Base-by-base conservation (phyloP, 1,140 invertebrate species). In the Dendroctonus ponderosae region DNA sequence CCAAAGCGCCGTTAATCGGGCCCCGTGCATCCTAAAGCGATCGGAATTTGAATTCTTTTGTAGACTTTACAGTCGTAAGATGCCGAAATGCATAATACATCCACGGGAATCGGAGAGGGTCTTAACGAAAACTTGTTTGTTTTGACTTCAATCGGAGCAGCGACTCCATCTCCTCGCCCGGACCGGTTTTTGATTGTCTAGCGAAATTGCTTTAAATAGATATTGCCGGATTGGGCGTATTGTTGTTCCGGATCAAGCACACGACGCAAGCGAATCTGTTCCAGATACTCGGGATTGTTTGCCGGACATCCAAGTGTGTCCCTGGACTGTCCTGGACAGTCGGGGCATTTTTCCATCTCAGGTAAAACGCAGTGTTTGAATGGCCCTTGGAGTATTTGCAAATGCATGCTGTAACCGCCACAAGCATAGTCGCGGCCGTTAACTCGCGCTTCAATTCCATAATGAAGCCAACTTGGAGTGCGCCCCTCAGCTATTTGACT, bases 401-500 rank as follows among this genome's bases (percentile, higher is more conserved):
- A 26, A 26, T 26, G 26, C 1, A 26, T 26, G 26, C 26, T 26
- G 26, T 26, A 1, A 26, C 26, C 26, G 1, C 26, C 26, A 26
- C 26, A 2, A 26, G 26, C 26, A 26, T 26, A 26, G 1, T 26
- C 26, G 1, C 26, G 26, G 26, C 26, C 1, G 26, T 26, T 26
- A 26, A 26, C 26, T 26, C 26, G 26, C 26, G 26, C 26, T 63
- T 39, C 63, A 52, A 50, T 41, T 38, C 46, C 48, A 52, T 65
- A 65, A 65, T 65, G 52, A 65, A 65, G 63, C 50, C 42, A 54
- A 57, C 63, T 58, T 39, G 43, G 58, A 50, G 9, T 42, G 41
- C 49, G 39, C 48, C 63, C 52, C 38, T n/a, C n/a, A 40, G 66
- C 51, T 67, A 67, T 67, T 67, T 70, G 68, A 70, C 60, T 66